Evolutionary conservation across 2,113 vertebrate species (phyloP).

Genomic region (Gymnogyps californianus): DNA sequence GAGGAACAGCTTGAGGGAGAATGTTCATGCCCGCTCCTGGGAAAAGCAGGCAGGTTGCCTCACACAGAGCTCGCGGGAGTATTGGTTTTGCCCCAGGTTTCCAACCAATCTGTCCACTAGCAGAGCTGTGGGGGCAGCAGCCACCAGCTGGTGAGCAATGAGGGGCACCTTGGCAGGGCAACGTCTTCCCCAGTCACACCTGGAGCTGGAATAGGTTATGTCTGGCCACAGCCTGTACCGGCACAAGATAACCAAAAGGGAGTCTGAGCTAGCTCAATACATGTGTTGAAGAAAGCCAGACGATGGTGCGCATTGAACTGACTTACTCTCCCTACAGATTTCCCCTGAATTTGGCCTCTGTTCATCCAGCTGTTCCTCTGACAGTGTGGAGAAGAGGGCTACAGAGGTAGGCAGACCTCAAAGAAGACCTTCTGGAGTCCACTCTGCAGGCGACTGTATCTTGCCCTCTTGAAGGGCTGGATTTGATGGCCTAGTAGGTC

Average conservation of each 20-base stretch:
- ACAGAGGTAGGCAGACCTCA: background rate
- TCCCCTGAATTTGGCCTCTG: background rate
- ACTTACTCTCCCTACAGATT: background rate
- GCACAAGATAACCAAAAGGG: background rate
- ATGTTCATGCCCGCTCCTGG: rapidly evolving
- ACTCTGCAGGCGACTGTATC: background rate
- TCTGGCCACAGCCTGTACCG: background rate
- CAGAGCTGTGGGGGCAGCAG: background rate
- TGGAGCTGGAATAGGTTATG: background rate
- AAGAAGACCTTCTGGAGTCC: background rate
- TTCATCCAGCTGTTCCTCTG: background rate
- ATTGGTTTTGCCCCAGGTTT: background rate
- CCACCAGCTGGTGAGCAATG: background rate
- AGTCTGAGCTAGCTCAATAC: background rate
- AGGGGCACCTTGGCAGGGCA: background rate
- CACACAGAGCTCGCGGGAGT: background rate
- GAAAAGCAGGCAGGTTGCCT: background rate
- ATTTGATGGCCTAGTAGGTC: background rate
- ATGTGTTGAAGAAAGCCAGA: background rate
- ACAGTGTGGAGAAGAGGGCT: background rate
- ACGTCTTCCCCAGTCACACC: background rate
- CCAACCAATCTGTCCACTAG: rapidly evolving
- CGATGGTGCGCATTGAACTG: background rate
- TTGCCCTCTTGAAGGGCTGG: background rate
- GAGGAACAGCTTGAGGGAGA: background rate